Evolutionary conservation across 2,797 vertebrate species (phyloP).

Genomic region (Potorous gilbertii): DNA sequence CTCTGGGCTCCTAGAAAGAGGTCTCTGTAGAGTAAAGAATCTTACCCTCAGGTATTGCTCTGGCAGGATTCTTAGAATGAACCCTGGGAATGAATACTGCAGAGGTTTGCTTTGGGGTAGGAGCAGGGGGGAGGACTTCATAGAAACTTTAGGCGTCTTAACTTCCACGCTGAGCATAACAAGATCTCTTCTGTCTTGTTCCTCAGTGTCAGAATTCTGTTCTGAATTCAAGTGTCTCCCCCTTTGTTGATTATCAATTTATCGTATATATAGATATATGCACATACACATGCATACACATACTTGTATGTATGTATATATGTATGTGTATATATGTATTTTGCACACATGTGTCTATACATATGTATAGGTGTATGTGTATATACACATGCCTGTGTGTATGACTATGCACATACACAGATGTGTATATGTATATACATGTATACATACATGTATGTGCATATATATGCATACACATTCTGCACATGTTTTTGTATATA

Average conservation of each 20-base stretch:
- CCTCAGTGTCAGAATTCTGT: background rate
- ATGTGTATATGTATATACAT: too few relatives aligned
- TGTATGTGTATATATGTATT: background rate
- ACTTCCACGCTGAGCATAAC: background rate
- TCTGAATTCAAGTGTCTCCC: background rate
- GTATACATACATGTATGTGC: too few relatives aligned
- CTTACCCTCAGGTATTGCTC: background rate
- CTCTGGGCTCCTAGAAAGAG: background rate
- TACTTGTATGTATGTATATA: background rate
- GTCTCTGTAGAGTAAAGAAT: background rate
- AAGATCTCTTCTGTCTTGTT: background rate
- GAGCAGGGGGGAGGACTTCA: background rate
- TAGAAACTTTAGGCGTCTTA: background rate
- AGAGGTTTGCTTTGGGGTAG: background rate
- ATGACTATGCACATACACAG: too few relatives aligned
- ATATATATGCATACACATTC: background rate
- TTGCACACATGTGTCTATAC: too few relatives aligned
- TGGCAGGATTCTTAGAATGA: background rate
- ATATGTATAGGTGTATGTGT: background rate
- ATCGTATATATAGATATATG: background rate
- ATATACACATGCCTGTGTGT: too few relatives aligned
- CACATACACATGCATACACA: too few relatives aligned
- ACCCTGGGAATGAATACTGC: background rate
- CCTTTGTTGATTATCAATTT: background rate
- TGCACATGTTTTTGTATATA: background rate